Base-by-base conservation (phyloP, 2,888 invertebrate species). In the Peribatodes rhomboidaria region DNA sequence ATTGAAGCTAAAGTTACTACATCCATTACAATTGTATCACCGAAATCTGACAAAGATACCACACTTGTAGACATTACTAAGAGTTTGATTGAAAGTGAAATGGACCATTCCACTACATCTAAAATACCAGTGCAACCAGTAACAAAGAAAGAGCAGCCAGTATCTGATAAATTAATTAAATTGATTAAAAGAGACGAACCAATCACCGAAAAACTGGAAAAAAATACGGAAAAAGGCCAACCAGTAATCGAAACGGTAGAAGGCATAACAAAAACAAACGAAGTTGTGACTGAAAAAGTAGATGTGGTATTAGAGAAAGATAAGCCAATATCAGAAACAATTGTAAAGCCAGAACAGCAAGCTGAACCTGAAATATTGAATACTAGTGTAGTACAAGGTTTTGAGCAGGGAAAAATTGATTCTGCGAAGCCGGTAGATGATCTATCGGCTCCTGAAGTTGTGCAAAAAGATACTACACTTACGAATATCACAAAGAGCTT, bases 51-150 rank as follows among this genome's bases (percentile, higher is more conserved):
- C 10, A 76, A 74, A 67, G 77, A 78, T 16, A 67, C 60, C 2
- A 65, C 65, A 52, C 61, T 79, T 7, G 59, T 73, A 14, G 79
- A 83, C 63, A 69, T 79, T 2, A 82, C 80, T 3, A 80, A 77
- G 37, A 75, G 61, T 41, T 72, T 86, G 4, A 79, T 87, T 31
- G 79, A 68, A 8, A 84, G 75, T 71, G 86, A 87, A 67, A 76
- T 74, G 31, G 79, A 78, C 8, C 79, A 87, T 42, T 80, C 82
- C 2, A 46, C 62, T 16, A 46, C 61, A 0, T 70, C 75, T 14
- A 72, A 75, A 67, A 69, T 73, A 62, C 67, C 73, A 47, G 62
- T 44, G 0, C 62, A 69, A 61, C 52, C 63, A 27, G 50, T 59
- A 20, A 41, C 47, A 16, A 64, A 67, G 39, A 18, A 56, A 41